phyloP scores from a whole-genome alignment of 2,113 vertebrate species.

The Elgaria multicarinata region DNA sequence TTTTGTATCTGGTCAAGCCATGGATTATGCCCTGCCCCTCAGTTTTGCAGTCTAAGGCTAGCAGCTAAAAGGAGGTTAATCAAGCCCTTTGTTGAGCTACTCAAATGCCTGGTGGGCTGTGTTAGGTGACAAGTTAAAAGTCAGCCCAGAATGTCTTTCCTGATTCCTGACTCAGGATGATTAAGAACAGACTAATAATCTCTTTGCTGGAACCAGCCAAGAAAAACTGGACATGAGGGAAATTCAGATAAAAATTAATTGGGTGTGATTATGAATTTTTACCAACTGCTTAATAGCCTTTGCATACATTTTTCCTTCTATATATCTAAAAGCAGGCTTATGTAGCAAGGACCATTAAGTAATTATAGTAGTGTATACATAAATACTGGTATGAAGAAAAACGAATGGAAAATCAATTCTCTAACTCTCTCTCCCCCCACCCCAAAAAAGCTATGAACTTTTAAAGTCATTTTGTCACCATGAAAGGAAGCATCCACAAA shows the following conservation, averaged over 20 bases:
- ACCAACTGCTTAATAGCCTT: conserved; percentile 29
- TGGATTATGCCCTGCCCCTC: background rate
- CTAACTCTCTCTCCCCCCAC: too few species aligned
- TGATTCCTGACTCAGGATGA: background rate
- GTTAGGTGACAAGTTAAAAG: background rate
- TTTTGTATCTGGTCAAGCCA: too few species aligned
- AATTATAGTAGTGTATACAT: background rate
- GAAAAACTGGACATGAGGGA: background rate
- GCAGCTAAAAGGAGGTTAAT: background rate
- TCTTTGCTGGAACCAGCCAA: conserved; percentile 21
- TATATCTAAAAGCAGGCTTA: conserved; percentile 7
- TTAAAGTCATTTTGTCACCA: background rate
- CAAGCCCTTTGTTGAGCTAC: background rate
- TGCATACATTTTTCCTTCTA: background rate
- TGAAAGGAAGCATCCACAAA: background rate
- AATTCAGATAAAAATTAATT: conserved; percentile 29
- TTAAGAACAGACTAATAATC: conserved; percentile 1
- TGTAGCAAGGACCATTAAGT: background rate
- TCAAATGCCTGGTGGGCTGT: background rate
- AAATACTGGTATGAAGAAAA: background rate
- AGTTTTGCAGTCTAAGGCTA: background rate
- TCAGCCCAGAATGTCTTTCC: background rate
- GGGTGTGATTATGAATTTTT: conserved; percentile 13
- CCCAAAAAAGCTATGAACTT: background rate
- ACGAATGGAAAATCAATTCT: conserved; percentile 3